A percentile compares a stretch with the other conserved stretches of the same genome.
Evolutionary conservation across 1,140 invertebrate species (phyloP).

Genomic region (Hypothenemus hampei): DNA sequence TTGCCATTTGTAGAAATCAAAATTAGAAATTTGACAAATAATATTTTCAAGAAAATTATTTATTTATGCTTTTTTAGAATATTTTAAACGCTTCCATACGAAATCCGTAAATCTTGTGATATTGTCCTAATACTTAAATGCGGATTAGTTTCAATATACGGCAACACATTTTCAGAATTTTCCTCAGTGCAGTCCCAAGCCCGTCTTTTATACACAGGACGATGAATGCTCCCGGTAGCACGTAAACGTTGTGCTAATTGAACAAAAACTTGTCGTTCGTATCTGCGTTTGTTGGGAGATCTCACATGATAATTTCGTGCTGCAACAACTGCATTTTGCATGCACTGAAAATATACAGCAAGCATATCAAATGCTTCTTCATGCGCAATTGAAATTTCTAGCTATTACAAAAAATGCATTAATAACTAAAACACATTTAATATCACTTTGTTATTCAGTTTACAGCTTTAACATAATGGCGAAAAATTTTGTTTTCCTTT

Average conservation of each 20-base stretch:
- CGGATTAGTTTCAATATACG: neutral
- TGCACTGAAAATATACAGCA: neutral
- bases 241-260: neutral
- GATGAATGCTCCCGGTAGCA: neutral
- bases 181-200: no score
- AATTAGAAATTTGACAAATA: no score
- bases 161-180: neutral
- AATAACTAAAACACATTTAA: no score
- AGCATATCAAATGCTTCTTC: neutral
- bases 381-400: neutral
- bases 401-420: no score
- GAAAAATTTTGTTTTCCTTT: no score
- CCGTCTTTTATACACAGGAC: neutral
- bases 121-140: neutral
- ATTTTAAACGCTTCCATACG: no score
- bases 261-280: neutral
- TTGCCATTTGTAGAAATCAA: no score
- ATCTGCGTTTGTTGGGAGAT: neutral
- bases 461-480: no score
- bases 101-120: neutral
- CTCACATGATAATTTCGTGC: neutral
- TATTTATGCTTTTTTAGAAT: neutral
- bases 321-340: neutral
- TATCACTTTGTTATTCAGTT: no score
- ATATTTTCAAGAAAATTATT: no score